A percentile compares a stretch with the other conserved stretches of the same genome.
Conservation (phyloP, 2,888 invertebrate genomes). For the Desoria tigrina region DNA sequence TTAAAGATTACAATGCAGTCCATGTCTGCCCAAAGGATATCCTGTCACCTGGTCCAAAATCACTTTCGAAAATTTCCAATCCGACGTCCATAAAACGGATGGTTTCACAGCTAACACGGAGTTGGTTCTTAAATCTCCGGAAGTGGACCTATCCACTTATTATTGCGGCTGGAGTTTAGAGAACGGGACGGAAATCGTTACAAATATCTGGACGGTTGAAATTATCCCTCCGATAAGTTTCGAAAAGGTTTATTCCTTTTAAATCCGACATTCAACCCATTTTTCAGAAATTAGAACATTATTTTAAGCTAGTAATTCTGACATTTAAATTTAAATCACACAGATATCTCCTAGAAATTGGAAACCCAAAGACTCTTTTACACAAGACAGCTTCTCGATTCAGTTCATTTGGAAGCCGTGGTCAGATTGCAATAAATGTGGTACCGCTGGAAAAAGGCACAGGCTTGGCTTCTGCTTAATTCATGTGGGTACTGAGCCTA, state of each 20-base stretch:
- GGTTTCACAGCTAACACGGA: background rate
- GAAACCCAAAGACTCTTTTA: background rate
- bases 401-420: background rate
- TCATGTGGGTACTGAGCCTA: background rate
- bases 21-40: background rate
- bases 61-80: conserved; percentile 1
- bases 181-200: background rate
- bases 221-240: background rate
- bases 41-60: conserved; percentile 2
- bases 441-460: background rate
- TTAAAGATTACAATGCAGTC: conserved; percentile 3
- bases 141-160: background rate
- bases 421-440: conserved; percentile 9
- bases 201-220: conserved; percentile 8
- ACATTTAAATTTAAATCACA: background rate
- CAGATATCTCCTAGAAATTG: background rate
- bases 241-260: conserved; percentile 8
- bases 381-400: background rate
- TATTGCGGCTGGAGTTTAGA: background rate
- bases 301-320: no score
- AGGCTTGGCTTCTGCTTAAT: background rate
- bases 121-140: background rate
- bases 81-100: background rate
- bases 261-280: no score
- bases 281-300: no score